A percentile compares a stretch with the other conserved stretches of the same genome.
phyloP scores from a whole-genome alignment of 2,113 vertebrate species.

The Mormyrus iriodes region DNA sequence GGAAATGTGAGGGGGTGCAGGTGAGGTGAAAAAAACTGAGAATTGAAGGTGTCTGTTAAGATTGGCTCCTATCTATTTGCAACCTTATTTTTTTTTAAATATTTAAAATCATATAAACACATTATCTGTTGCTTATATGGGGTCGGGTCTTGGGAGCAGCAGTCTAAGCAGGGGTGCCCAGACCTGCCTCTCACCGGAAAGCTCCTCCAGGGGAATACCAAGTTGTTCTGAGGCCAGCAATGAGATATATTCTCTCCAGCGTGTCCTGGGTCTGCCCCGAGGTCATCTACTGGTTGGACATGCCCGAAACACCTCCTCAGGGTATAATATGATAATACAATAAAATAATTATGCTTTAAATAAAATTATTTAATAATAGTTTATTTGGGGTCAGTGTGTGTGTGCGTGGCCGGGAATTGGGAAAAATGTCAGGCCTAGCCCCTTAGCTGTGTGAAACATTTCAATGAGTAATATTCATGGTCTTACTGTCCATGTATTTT shows the following conservation, averaged over 20 bases:
- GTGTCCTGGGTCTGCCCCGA: neutral
- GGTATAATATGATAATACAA: too few relatives aligned
- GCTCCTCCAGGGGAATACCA: neutral
- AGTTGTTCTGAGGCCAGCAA: neutral
- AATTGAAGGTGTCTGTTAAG: neutral
- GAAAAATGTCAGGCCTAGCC: neutral
- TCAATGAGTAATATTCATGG: neutral
- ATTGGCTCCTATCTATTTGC: neutral
- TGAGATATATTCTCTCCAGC: neutral
- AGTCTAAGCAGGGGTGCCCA: neutral
- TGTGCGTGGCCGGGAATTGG: neutral
- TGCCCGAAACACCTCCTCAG: neutral
- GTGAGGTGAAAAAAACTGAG: neutral
- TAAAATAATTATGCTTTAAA: neutral
- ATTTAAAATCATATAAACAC: neutral
- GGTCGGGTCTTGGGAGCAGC: neutral
- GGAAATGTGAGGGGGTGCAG: neutral
- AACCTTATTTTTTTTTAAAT: neutral
- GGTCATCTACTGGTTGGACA: neutral
- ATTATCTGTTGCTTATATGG: neutral
- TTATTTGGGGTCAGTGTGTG: neutral
- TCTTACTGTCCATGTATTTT: neutral
- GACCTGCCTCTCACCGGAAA: neutral
- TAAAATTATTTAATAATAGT: neutral
- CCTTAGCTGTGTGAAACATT: conserved; percentile 21